Evolutionary conservation across 2,888 invertebrate genomes (phyloP), one percentile per base, ranked within the genome.

Genomic region (Dasypogon diadema): DNA sequence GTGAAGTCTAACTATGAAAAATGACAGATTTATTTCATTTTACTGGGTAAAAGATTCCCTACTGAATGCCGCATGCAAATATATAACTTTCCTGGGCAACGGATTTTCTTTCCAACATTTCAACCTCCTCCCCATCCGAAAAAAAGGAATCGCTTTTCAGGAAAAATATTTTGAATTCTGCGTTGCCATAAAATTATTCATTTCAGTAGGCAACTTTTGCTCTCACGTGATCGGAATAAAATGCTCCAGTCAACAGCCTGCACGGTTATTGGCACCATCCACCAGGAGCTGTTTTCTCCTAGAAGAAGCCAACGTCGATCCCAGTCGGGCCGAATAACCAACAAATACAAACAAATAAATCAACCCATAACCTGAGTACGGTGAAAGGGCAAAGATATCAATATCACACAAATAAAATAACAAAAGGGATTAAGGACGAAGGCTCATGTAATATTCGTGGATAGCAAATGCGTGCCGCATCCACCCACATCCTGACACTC

Each of bases 141-240:
- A 16, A 5, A 2, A 63, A 63, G 34, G 12, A 24, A n/a, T 24
- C 12, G 24, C 65, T 48, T 65, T 46, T 21, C n/a, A 48, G 65
- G 65, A 48, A 65, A 46, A 65, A 65, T 65, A 46, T 65, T 46
- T 65, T 48, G 46, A 46, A 46, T 65, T 65, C 48, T 46, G 46
- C 24, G 22, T 24, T 5, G 12, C 65, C 65, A 65, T 48, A 65
- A 65, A 65, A 65, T 65, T 65, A 65, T 65, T 65, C 65, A 65
- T 65, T 65, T 65, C 65, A 46, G n/a, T 46, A 65, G 65, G 65
- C 46, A 65, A 65, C 46, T 65, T 65, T 65, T 24, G 21, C 21
- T 12, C 24, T 37, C 65, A 65, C 65, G 65, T 65, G 65, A 65
- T 65, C 37, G 65, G 65, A 65, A 65, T 65, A 65, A 65, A 65